phyloP scores from a whole-genome alignment of 2,888 invertebrate genomes.

The Xestia ashworthii region DNA sequence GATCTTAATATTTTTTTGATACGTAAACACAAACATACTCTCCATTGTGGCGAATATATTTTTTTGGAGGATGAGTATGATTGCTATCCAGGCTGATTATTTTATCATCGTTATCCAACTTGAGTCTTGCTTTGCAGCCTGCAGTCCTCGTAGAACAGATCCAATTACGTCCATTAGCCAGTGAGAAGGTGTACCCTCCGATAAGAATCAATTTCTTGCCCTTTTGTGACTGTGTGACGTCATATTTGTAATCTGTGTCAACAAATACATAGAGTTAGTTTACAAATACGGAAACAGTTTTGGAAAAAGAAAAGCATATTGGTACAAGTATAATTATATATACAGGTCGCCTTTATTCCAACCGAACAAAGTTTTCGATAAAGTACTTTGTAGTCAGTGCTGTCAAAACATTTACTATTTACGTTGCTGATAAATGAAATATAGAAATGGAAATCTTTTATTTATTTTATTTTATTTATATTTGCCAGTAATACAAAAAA shows the following conservation, averaged over 20 bases:
- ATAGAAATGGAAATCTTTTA: too few species aligned
- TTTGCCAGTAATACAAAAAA: too few species aligned
- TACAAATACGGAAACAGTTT: background rate
- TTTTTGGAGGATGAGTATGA: slow-evolving; percentile 50
- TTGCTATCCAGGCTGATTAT: slow-evolving; percentile 30
- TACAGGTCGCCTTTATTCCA: too few species aligned
- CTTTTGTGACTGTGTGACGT: slow-evolving; percentile 47
- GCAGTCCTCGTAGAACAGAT: slow-evolving; percentile 63
- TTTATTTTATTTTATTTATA: too few species aligned
- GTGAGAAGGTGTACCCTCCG: slow-evolving; percentile 69
- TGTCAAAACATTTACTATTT: too few species aligned
- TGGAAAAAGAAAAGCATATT: background rate
- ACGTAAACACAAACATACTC: background rate
- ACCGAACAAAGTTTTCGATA: too few species aligned
- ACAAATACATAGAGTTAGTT: background rate
- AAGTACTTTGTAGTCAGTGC: too few species aligned
- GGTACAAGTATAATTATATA: background rate
- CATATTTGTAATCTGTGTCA: slow-evolving; percentile 42
- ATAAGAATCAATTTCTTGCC: slow-evolving; percentile 66
- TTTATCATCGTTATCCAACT: slow-evolving; percentile 3
- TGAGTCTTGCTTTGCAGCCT: slow-evolving; percentile 51
- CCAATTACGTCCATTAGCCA: slow-evolving; percentile 25
- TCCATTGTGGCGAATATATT: background rate
- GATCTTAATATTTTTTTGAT: too few species aligned
- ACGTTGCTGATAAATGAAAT: too few species aligned